Evolutionary conservation across 2,113 vertebrate species (phyloP), one percentile per base, ranked within the genome.

Genomic region (Chitala chitala): DNA sequence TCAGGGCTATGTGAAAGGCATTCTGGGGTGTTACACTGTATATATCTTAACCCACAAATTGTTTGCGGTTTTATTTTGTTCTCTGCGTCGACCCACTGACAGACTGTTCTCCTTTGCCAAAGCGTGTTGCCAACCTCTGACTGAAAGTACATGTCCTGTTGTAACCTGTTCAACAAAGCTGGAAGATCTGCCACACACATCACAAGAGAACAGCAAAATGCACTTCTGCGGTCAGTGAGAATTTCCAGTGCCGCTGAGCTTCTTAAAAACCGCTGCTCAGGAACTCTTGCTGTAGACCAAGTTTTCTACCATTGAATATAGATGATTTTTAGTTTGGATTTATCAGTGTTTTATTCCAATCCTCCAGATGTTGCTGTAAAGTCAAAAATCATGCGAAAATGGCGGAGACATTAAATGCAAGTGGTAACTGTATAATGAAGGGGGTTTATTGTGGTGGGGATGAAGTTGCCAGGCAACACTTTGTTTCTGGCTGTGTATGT

Each of bases 281-380:
- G 12, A 4, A 66, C 1, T 66, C 38, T 68, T 31, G 13, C 46
- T 66, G 2, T 48, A 44, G 42, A 15, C 64, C 22, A 48, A 68
- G 38, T 68, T 20, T 42, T 5, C 22, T 17, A 42, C 40, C 48
- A 8, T 51, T 15, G 15, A 48, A 48, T 3, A 46, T 29, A 29
- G 36, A 20, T 48, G 22, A 46, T 68, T 40, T 64, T 40, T 20
- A 46, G 4, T 4, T 69, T 5, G 56, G 55, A 61, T 73, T 73
- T 26, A 48, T 12, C 15, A 29, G 31, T 8, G 4, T 46, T 61
- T 48, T 42, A 59, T 63, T 29, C 33, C 61, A 61, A 73, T 73
- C 71, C 71, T 73, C 42, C 50, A 73, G 71, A 73, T 63, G 58
- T 63, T 24, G 71, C 71, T 63, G 42, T 61, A 42, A 73, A 63